Percentiles rank a stretch among this genome's conserved stretches.
These are phyloP conservation scores for Meriones unguiculatus DNA, from an alignment of 2,113 vertebrate species.

Conservation along the genomic window DNA sequence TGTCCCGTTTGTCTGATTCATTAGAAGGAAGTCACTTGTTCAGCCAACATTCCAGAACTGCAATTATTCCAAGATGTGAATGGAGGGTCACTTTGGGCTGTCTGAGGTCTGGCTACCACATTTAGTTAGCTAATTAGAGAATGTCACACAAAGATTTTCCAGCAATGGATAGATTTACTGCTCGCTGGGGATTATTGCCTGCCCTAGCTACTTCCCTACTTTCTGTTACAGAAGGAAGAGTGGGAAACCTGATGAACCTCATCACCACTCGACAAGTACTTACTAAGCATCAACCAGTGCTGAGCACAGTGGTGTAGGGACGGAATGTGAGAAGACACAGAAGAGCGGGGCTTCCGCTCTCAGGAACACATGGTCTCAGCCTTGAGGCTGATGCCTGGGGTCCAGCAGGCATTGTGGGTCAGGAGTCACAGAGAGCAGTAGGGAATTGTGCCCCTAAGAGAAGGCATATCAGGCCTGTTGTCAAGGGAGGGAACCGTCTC, in stretches of 20 bases:
- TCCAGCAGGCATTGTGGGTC: background rate
- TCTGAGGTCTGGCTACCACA: background rate
- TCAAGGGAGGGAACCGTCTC: too few species aligned
- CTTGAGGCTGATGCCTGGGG: background rate
- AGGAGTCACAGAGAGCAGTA: background rate
- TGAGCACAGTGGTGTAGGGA: background rate
- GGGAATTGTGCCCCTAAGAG: background rate
- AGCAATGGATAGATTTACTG: background rate
- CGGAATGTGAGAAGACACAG: background rate
- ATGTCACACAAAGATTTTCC: background rate
- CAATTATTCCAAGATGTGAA: background rate
- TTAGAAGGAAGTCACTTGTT: background rate
- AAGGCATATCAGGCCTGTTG: background rate
- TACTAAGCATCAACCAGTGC: constrained; percentile 21
- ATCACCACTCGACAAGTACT: constrained; percentile 46
- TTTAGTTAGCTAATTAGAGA: background rate
- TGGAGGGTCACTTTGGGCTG: background rate
- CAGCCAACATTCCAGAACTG: background rate
- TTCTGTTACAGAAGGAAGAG: constrained; percentile 28
- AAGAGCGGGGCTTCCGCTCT: background rate
- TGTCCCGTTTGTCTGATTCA: background rate
- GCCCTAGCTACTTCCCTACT: constrained; percentile 20
- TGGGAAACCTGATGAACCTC: constrained; percentile 35
- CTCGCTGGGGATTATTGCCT: background rate
- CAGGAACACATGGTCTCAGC: background rate